A percentile compares a stretch with the other conserved stretches of the same genome.
phyloP scores from a whole-genome alignment of 2,888 invertebrate species.

The Nephrocerus scutellatus region DNA sequence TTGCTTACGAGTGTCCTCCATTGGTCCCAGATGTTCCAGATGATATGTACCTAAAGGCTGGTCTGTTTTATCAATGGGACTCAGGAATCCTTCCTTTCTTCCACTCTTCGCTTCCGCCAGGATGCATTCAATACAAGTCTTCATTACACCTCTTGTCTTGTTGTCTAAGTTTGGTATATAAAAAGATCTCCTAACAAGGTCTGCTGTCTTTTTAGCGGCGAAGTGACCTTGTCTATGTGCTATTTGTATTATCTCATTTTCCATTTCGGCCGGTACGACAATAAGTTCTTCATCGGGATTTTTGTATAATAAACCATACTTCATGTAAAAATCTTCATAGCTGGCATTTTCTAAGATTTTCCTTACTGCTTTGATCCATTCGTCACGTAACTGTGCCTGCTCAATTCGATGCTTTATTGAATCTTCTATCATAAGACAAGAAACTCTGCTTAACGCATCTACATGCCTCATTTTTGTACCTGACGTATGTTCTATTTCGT shows the following conservation, averaged over 20 bases:
- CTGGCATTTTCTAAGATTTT: slow-evolving; percentile 1
- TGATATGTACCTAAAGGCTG: slow-evolving; percentile 31
- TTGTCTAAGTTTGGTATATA: slow-evolving; percentile 19
- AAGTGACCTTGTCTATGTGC: slow-evolving; percentile 38
- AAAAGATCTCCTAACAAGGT: slow-evolving; percentile 26
- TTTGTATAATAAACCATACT: slow-evolving; percentile 10
- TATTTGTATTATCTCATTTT: slow-evolving; percentile 30
- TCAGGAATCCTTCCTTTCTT: slow-evolving; percentile 34
- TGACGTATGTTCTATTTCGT: slow-evolving; percentile 17
- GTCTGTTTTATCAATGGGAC: slow-evolving; percentile 31
- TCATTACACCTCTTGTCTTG: slow-evolving; percentile 4
- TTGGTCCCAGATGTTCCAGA: slow-evolving; percentile 35
- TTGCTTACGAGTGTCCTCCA: slow-evolving; percentile 27
- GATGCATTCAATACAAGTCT: slow-evolving; percentile 14
- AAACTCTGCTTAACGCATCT: slow-evolving; percentile 18
- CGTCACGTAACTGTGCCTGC: not conserved
- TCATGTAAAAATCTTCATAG: slow-evolving; percentile 5
- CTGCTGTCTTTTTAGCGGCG: slow-evolving; percentile 25
- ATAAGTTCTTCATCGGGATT: slow-evolving; percentile 15
- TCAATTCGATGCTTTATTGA: not conserved
- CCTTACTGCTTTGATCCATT: not conserved
- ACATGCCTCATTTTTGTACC: slow-evolving; percentile 20
- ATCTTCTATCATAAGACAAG: not conserved
- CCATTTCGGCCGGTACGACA: slow-evolving; percentile 33
- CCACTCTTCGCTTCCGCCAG: slow-evolving; percentile 27